Conservation (phyloP, 2,113 vertebrate genomes). For the Puntigrus tetrazona region DNA sequence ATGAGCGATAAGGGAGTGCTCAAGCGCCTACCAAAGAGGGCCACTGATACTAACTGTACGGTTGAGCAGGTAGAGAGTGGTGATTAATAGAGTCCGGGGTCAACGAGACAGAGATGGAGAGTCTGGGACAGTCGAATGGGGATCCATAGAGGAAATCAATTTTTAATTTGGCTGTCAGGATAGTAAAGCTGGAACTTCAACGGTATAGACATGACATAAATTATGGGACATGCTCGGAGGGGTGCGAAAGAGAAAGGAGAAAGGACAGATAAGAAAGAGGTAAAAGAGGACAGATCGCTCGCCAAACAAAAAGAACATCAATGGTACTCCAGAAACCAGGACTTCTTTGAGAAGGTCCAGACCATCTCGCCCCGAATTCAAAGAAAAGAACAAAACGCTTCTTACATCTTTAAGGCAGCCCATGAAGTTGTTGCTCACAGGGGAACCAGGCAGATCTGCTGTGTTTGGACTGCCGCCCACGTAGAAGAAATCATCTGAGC, state of each 20-base stretch:
- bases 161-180: conserved; percentile 67
- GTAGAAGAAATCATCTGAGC: conserved; percentile 94
- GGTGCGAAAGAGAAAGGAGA: conserved; percentile 13
- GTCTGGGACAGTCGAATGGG: conserved; percentile 30
- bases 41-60: conserved; percentile 32
- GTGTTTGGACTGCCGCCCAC: conserved; percentile 93
- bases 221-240: conserved; percentile 52
- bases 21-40: background rate
- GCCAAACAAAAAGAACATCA: conserved; percentile 33
- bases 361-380: background rate
- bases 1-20: background rate
- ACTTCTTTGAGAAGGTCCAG: background rate
- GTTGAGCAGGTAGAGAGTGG: conserved; percentile 42
- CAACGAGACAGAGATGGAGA: conserved; percentile 56
- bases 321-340: conserved; percentile 1
- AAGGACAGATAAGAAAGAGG: conserved; percentile 39
- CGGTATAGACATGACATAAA: conserved; percentile 63
- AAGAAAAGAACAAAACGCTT: background rate
- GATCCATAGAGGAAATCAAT: conserved; percentile 65
- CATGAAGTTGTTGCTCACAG: conserved; percentile 97
- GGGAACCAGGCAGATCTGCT: conserved; percentile 89
- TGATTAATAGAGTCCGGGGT: conserved; percentile 55
- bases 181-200: conserved; percentile 57
- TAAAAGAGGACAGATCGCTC: conserved; percentile 20
- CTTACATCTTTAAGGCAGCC: conserved; percentile 94